Evolutionary conservation across 2,888 invertebrate genomes (phyloP), one percentile per base, ranked within the genome.

Genomic region (Trissoscelio sp.): DNA sequence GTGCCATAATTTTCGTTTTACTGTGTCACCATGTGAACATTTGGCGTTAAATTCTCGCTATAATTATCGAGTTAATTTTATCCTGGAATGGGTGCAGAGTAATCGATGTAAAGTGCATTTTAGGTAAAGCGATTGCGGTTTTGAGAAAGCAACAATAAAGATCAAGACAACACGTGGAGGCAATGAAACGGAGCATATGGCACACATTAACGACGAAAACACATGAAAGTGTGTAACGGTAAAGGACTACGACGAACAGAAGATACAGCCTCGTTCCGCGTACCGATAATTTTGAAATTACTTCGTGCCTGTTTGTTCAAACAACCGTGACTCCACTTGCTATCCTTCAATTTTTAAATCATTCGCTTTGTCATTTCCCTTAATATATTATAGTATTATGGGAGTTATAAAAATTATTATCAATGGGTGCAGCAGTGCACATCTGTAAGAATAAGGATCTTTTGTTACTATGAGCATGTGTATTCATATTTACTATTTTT

Each of bases 241-340:
- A 78, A 74, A 81, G 79, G 74, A 72, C 70, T 55, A 46, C 70
- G 62, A 74, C 69, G 78, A 74, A 57, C 34, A 44, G 77, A 73
- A 60, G 53, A 46, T 67, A 64, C 64, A 74, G 74, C 58, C 64
- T 74, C 75, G 80, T 80, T 72, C 81, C 77, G 81, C 77, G 81
- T 77, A 81, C 72, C 72, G 72, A 81, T 81, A 78, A 81, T 81
- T 81, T 78, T 57, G 78, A 81, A 73, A 81, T 82, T 78, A 51
- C 78, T 67, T 58, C 74, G 74, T 70, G 78, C 57, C 46, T 78
- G 58, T 77, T 72, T 73, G 78, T 78, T 78, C 67, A 55, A 77
- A 81, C 69, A 57, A 78, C 48, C 81, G 81, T 78, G 74, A 82
- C 80, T 80, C 28, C 58, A 62, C 57, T 57, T 44, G 51, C 24